A percentile compares a stretch with the other conserved stretches of the same genome.
These are phyloP conservation scores for Druon quercuslanigerum DNA, from an alignment of 1,140 invertebrate species.

Conservation along the genomic window DNA sequence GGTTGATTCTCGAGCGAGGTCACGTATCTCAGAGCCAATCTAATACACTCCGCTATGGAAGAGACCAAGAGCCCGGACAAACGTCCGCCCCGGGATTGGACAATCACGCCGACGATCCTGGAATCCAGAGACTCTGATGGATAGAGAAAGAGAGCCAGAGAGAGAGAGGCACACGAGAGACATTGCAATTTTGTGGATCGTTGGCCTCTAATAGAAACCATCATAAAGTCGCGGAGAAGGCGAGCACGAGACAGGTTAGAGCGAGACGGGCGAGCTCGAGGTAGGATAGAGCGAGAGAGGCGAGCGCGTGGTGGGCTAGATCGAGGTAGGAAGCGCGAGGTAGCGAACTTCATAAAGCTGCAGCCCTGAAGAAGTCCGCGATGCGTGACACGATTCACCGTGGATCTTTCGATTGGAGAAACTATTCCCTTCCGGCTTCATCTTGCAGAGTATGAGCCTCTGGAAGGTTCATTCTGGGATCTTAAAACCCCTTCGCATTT, in stretches of 20 bases:
- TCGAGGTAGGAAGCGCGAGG: slow-evolving; percentile 42
- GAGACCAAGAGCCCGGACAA: slow-evolving; percentile 36
- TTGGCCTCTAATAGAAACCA: slow-evolving; percentile 45
- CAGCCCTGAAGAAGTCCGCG: not conserved
- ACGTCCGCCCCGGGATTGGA: slow-evolving; percentile 40
- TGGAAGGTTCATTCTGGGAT: slow-evolving; percentile 15
- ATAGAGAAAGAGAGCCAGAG: slow-evolving; percentile 7
- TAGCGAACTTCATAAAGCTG: slow-evolving; percentile 53
- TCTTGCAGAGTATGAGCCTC: not conserved
- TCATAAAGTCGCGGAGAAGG: slow-evolving; percentile 46
- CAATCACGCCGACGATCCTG: slow-evolving; percentile 40
- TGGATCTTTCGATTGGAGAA: slow-evolving; percentile 17
- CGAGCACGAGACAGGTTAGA: slow-evolving; percentile 31
- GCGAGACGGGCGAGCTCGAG: too few relatives aligned
- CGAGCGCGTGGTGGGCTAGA: slow-evolving; percentile 4
- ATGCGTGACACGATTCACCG: slow-evolving; percentile 33
- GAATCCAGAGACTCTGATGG: slow-evolving; percentile 40
- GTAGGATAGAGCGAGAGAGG: not conserved
- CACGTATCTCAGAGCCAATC: slow-evolving; percentile 73
- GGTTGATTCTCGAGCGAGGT: slow-evolving; percentile 70
- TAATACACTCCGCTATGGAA: slow-evolving; percentile 65
- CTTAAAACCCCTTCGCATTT: slow-evolving; percentile 16
- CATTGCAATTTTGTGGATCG: slow-evolving; percentile 44
- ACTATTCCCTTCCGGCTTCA: slow-evolving; percentile 21
- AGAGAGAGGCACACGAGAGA: slow-evolving; percentile 28